phyloP scores from a whole-genome alignment of 2,888 invertebrate species.

The Hypomecis atomaria region DNA sequence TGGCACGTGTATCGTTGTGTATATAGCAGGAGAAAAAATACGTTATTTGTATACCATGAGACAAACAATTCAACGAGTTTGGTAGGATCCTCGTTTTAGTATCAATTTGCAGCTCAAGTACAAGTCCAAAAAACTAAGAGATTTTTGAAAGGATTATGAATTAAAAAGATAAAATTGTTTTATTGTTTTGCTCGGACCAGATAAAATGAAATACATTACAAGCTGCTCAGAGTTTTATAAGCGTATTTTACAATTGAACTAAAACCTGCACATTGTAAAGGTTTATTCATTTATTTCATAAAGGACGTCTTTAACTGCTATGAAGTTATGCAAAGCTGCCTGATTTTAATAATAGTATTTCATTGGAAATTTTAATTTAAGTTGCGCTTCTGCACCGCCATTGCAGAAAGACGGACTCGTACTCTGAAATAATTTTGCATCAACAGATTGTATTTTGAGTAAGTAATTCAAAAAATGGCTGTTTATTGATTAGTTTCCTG shows the following conservation, averaged over 20 bases:
- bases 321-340: conserved; percentile 8
- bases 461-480: background rate
- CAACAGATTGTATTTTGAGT: conserved; percentile 1
- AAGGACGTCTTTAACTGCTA: background rate
- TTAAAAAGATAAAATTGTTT: too few species aligned
- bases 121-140: too few species aligned
- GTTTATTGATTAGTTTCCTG: too few species aligned
- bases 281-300: background rate
- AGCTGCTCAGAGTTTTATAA: too few species aligned
- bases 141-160: too few species aligned
- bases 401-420: conserved; percentile 6
- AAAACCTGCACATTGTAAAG: too few species aligned
- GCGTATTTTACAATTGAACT: too few species aligned
- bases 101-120: too few species aligned
- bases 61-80: too few species aligned
- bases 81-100: too few species aligned
- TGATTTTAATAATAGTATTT: conserved; percentile 21
- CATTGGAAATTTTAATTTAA: conserved; percentile 14
- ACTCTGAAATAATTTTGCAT: conserved; percentile 17
- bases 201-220: too few species aligned
- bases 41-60: background rate
- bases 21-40: background rate
- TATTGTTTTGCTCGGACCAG: too few species aligned
- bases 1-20: conserved; percentile 46
- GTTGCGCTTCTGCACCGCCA: background rate